phyloP scores from a whole-genome alignment of 2,888 invertebrate genomes.

The Linyphia triangularis region DNA sequence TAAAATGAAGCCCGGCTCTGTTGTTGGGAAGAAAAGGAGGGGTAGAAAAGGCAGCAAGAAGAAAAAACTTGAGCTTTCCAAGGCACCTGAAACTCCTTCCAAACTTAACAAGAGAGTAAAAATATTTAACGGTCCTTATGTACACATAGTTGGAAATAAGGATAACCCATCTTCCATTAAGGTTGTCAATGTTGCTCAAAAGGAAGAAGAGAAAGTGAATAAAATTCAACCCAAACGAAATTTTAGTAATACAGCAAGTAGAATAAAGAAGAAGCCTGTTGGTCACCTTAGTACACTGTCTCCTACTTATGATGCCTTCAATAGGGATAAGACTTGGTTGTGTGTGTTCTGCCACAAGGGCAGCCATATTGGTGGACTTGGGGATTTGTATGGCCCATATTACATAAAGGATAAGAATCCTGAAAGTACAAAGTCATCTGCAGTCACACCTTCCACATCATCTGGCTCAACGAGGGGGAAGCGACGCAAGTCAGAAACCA shows the following conservation, averaged over 20 bases:
- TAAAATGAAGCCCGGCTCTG: conserved; percentile 7
- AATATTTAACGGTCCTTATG: conserved; percentile 71
- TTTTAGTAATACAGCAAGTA: conserved; percentile 36
- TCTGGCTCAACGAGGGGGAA: conserved; percentile 39
- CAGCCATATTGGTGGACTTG: conserved; percentile 86
- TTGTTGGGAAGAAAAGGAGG: conserved; percentile 43
- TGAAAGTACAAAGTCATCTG: conserved; percentile 8
- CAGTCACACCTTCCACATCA: conserved; percentile 17
- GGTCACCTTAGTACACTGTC: conserved; percentile 75
- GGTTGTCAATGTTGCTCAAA: conserved; percentile 74
- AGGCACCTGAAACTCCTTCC: conserved; percentile 28
- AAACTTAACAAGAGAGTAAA: conserved; percentile 58
- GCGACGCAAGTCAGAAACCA: conserved; percentile 58
- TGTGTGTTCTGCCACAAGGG: conserved; percentile 94
- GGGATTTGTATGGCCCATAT: conserved; percentile 96
- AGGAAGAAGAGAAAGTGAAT: conserved; percentile 74
- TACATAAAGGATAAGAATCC: conserved; percentile 79
- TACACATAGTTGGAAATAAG: conserved; percentile 70
- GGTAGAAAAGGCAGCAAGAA: conserved; percentile 50
- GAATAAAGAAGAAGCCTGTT: conserved; percentile 68
- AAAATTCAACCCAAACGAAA: conserved; percentile 53
- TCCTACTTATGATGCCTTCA: conserved; percentile 86
- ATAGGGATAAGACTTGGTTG: conserved; percentile 90
- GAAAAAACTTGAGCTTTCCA: conserved; percentile 51
- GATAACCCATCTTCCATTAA: conserved; percentile 72